A percentile compares a stretch with the other conserved stretches of the same genome.
Conservation (phyloP, 2,888 invertebrate species). For the Teleogryllus oceanicus region DNA sequence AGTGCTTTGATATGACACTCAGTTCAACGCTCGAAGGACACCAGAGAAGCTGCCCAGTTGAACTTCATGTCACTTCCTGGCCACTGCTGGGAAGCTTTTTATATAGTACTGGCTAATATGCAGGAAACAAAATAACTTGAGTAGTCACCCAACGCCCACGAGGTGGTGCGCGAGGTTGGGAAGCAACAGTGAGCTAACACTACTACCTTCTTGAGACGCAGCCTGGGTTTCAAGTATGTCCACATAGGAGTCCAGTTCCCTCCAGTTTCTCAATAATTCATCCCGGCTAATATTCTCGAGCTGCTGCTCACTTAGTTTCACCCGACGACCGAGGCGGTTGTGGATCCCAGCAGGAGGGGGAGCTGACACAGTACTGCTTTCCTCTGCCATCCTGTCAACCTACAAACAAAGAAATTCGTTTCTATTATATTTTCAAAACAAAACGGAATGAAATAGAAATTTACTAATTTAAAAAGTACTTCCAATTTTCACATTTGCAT, state of each 20-base stretch:
- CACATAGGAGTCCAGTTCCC: conserved; percentile 72
- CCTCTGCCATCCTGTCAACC: conserved; percentile 33
- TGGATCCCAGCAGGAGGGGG: conserved; percentile 27
- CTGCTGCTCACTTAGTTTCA: conserved; percentile 63
- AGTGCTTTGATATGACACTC: conserved; percentile 9
- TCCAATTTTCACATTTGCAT: background rate
- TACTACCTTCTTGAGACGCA: conserved; percentile 74
- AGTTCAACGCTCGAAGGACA: conserved; percentile 6
- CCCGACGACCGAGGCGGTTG: conserved; percentile 44
- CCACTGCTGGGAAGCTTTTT: background rate
- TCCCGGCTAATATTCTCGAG: conserved; percentile 61
- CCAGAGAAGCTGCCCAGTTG: conserved; percentile 18
- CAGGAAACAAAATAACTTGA: conserved; percentile 3
- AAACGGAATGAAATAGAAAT: background rate
- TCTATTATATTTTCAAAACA: background rate
- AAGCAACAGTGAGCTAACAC: conserved; percentile 24
- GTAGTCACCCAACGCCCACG: background rate
- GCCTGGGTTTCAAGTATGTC: conserved; percentile 70
- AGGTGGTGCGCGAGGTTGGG: background rate
- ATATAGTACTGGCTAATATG: conserved; percentile 18
- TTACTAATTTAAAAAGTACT: background rate
- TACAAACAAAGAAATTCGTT: background rate
- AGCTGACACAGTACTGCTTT: conserved; percentile 22
- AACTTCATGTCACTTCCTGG: conserved; percentile 11
- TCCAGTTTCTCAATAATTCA: conserved; percentile 68